Evolutionary conservation across 1,140 invertebrate species (phyloP).

Genomic region (Drosophila navojoa): DNA sequence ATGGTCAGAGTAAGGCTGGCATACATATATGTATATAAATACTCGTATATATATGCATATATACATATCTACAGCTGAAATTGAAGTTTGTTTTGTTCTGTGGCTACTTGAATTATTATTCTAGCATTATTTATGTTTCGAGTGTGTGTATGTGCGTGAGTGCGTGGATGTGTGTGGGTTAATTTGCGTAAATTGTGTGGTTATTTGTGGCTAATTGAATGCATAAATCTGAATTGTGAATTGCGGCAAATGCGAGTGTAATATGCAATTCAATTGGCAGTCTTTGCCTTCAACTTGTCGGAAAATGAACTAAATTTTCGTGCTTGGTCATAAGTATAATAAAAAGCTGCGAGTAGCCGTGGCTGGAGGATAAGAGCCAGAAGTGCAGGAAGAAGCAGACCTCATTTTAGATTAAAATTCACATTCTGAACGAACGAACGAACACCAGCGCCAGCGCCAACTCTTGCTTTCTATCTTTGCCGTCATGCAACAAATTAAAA

Average conservation of each 20-base stretch:
- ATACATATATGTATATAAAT: background rate
- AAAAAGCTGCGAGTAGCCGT: background rate
- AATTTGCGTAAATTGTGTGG: constrained; percentile 69
- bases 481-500: constrained; percentile 76
- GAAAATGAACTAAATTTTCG: constrained; percentile 23
- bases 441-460: constrained; percentile 10
- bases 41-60: background rate
- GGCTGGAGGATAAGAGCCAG: background rate
- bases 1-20: constrained; percentile 21
- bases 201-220: constrained; percentile 75
- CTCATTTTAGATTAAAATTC: constrained; percentile 69
- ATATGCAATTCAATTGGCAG: constrained; percentile 60
- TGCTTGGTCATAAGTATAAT: background rate
- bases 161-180: constrained; percentile 24
- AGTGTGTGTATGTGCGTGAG: constrained; percentile 19
- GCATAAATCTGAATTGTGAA: constrained; percentile 58
- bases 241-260: constrained; percentile 40
- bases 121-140: constrained; percentile 58
- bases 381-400: background rate
- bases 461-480: constrained; percentile 46
- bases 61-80: constrained; percentile 16
- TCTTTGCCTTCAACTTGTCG: background rate
- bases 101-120: constrained; percentile 62
- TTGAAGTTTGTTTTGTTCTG: constrained; percentile 66
- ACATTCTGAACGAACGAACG: constrained; percentile 12